Evolutionary conservation across 1,140 invertebrate genomes (phyloP).

Genomic region (Psilanteris sp.): DNA sequence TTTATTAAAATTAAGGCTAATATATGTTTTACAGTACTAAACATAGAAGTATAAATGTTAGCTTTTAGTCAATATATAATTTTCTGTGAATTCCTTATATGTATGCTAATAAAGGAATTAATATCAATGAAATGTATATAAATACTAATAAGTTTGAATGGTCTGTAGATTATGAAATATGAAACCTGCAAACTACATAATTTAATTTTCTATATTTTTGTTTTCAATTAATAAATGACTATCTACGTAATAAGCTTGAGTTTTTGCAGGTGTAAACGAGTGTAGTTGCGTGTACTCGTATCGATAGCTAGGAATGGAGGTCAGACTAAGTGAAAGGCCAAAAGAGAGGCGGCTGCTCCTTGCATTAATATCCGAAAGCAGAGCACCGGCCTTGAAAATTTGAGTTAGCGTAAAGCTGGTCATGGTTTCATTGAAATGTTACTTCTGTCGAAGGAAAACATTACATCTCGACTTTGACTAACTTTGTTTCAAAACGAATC

Average conservation of each 20-base stretch:
- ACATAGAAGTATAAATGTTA: no score
- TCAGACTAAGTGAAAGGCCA: slow-evolving; percentile 62
- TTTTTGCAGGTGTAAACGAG: slow-evolving; percentile 50
- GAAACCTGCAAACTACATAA: background rate
- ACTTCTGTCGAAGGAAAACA: slow-evolving; percentile 37
- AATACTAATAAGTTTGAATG: no score
- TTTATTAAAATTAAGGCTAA: no score
- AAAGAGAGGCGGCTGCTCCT: slow-evolving; percentile 48
- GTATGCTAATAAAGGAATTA: no score
- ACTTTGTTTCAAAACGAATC: slow-evolving; percentile 43
- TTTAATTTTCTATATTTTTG: no score
- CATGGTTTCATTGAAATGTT: slow-evolving; percentile 57
- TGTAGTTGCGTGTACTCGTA: slow-evolving; percentile 27
- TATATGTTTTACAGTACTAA: no score
- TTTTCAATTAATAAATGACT: slow-evolving; percentile 19
- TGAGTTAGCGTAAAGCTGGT: slow-evolving; percentile 59
- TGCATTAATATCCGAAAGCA: slow-evolving; percentile 43
- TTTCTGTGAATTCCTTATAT: no score
- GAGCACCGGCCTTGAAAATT: slow-evolving; percentile 58
- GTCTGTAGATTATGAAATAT: no score
- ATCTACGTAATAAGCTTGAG: slow-evolving; percentile 8
- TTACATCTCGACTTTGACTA: slow-evolving; percentile 19
- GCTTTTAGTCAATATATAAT: no score
- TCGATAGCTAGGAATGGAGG: slow-evolving; percentile 54
- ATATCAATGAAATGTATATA: no score